Percentiles rank a stretch among this genome's conserved stretches.
Evolutionary conservation across 2,113 vertebrate species (phyloP).

Genomic region (Talpa occidentalis): DNA sequence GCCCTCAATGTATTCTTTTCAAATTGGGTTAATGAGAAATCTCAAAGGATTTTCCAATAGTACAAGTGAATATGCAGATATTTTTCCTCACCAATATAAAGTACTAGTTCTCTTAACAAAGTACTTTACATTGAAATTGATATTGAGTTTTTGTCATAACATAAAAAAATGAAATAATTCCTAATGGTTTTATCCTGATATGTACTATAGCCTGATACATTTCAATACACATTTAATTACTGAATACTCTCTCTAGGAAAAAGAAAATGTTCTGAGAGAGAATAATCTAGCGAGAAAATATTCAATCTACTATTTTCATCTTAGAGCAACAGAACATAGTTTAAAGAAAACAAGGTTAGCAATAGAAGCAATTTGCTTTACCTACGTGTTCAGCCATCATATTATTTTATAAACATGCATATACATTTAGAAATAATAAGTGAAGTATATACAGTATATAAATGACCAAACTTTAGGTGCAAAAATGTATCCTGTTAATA

Average conservation of each 20-base stretch:
- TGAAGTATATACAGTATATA: background rate
- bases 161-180: slow-evolving; percentile 58
- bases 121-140: slow-evolving; percentile 39
- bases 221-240: slow-evolving; percentile 2
- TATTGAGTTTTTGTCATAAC: slow-evolving; percentile 32
- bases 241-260: background rate
- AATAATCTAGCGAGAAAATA: background rate
- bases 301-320: slow-evolving; percentile 16
- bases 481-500: background rate
- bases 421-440: slow-evolving; percentile 54
- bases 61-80: slow-evolving; percentile 58
- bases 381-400: background rate
- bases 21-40: slow-evolving; percentile 69
- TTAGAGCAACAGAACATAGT: slow-evolving; percentile 41
- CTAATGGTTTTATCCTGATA: slow-evolving; percentile 59
- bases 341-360: slow-evolving; percentile 56
- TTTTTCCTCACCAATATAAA: slow-evolving; percentile 50
- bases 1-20: slow-evolving; percentile 64
- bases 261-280: background rate
- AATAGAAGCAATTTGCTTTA: slow-evolving; percentile 30
- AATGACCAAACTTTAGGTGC: background rate
- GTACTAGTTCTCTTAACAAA: slow-evolving; percentile 29
- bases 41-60: slow-evolving; percentile 65
- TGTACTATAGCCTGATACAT: slow-evolving; percentile 34
- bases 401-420: slow-evolving; percentile 40